Evolutionary conservation across 30 jellyfish, hydroid and myxozoan genomes (phyloP), one percentile per base, ranked within the genome.

Genomic region (Turritopsis rubra): DNA sequence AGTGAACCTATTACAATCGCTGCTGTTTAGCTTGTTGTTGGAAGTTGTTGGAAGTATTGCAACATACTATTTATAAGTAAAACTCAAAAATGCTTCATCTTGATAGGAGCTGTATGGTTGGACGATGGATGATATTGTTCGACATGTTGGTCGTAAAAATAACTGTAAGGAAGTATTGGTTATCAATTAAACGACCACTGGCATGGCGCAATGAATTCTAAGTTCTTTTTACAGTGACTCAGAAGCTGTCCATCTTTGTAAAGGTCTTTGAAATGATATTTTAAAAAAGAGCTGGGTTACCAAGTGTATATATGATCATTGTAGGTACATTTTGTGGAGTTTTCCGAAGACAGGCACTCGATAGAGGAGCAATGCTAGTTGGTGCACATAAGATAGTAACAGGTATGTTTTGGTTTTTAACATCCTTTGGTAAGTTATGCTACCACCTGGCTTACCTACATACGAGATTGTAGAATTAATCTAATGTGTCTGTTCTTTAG

Each of bases 291-390:
- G n/a, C n/a, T n/a, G n/a, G n/a, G n/a, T n/a, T n/a, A n/a, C n/a
- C n/a, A n/a, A n/a, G n/a, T n/a, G n/a, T n/a, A 41, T 3, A 41
- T 41, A 3, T 41, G 13, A 3, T 52, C 24, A 23, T 60, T 83
- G 9, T 21, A 95, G 99, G 99, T 86, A 95, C 98, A 65, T 95
- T 90, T 71, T 95, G 99, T 88, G 99, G 99, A 19, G 99, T 95
- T 21, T 95, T 95, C 72, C 86, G 99, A 52, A 60, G 99, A 54
- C 99, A 95, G 54, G 99, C 99, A 9, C 75, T 95, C 54, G 99
- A 95, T 85, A 77, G 97, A 82, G 99, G 99, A 16, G 97, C 99
- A 17, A 88, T 85, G 96, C 84, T 90, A 66, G 91, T 95, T 28
- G 96, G 97, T 22, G 99, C 99, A 30, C 90, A 90, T 75, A 95